phyloP scores from a whole-genome alignment of 2,797 vertebrate species.

The Tamandua tetradactyla region DNA sequence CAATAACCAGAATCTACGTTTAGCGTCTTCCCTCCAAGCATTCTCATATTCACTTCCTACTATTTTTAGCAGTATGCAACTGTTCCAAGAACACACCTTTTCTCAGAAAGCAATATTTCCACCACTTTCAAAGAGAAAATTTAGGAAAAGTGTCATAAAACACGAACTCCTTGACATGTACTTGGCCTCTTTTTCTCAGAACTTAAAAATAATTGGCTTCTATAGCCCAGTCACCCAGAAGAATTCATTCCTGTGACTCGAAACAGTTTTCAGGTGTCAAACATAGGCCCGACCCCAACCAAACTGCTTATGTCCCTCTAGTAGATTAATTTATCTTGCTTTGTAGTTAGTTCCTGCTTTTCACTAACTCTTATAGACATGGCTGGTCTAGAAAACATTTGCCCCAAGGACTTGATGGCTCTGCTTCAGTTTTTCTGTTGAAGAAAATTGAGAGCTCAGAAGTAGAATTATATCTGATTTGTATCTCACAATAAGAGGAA shows the following conservation, averaged over 20 bases:
- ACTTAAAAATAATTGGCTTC: slow-evolving; percentile 26
- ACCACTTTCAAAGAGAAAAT: slow-evolving; percentile 56
- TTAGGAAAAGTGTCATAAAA: slow-evolving; percentile 60
- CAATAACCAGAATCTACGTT: slow-evolving; percentile 37
- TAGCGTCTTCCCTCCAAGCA: slow-evolving; percentile 37
- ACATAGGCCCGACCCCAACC: neutral
- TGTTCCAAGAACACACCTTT: slow-evolving; percentile 50
- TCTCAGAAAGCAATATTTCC: slow-evolving; percentile 60
- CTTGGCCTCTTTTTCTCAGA: slow-evolving; percentile 45
- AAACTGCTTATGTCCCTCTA: neutral
- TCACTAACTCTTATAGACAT: neutral
- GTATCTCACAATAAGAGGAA: neutral
- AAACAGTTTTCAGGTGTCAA: neutral
- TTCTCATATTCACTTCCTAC: slow-evolving; percentile 15
- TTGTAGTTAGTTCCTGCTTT: neutral
- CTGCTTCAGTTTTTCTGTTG: neutral
- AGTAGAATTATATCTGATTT: neutral
- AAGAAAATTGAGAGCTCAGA: neutral
- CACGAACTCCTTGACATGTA: slow-evolving; percentile 24
- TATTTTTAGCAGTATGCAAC: slow-evolving; percentile 64
- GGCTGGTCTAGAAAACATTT: neutral
- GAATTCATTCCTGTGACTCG: neutral
- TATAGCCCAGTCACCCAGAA: neutral
- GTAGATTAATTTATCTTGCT: neutral
- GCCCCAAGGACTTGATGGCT: neutral